phyloP scores from a whole-genome alignment of 1,140 invertebrate species.

The Formica exsecta region DNA sequence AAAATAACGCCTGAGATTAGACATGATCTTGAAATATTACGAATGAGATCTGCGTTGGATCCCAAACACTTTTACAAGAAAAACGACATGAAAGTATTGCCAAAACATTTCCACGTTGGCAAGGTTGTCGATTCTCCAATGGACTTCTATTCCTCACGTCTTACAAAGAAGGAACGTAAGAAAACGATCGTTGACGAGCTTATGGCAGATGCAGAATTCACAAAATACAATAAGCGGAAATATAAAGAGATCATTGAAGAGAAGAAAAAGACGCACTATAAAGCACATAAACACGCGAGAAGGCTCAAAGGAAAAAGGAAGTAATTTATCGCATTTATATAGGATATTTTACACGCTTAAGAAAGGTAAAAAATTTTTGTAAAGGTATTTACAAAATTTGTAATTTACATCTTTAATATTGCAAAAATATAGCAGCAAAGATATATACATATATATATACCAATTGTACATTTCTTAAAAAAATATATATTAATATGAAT shows the following conservation, averaged over 20 bases:
- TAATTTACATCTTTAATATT: slow-evolving; percentile 21
- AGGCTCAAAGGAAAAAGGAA: slow-evolving; percentile 85
- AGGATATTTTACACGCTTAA: neutral
- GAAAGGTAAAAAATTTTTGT: neutral
- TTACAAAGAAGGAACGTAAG: slow-evolving; percentile 95
- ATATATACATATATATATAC: neutral
- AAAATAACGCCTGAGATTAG: slow-evolving; percentile 95
- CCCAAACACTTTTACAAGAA: slow-evolving; percentile 98
- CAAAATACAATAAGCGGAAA: slow-evolving; percentile 94
- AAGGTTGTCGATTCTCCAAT: slow-evolving; percentile 91
- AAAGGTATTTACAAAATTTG: neutral
- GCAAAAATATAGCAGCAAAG: neutral
- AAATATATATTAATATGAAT: slow-evolving; percentile 21
- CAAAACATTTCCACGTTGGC: slow-evolving; percentile 96
- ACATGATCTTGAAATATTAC: slow-evolving; percentile 94
- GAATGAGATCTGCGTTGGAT: slow-evolving; percentile 97
- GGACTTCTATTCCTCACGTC: slow-evolving; percentile 91
- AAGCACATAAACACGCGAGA: slow-evolving; percentile 87
- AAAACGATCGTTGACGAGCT: slow-evolving; percentile 96
- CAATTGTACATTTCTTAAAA: neutral
- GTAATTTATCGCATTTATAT: neutral
- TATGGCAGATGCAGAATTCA: slow-evolving; percentile 94
- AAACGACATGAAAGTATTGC: slow-evolving; percentile 94
- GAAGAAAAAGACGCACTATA: slow-evolving; percentile 88
- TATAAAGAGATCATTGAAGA: slow-evolving; percentile 93